Conservation (phyloP, 2,888 invertebrate genomes). For the Lasioglossum malachurum region DNA sequence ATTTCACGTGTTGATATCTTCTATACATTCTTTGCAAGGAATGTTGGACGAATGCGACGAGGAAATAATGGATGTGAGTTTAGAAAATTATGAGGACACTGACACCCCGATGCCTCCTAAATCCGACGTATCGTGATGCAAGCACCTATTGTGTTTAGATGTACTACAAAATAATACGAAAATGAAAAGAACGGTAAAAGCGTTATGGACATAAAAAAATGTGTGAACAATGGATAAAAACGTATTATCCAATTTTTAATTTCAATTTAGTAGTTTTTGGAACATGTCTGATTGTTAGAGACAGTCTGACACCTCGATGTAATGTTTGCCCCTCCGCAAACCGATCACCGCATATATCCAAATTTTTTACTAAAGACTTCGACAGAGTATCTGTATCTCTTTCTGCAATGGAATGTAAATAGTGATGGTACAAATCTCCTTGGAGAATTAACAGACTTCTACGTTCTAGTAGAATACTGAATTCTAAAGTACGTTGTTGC, state of each 20-base stretch:
- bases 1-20: constrained; percentile 94
- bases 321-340: constrained; percentile 87
- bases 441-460: constrained; percentile 95
- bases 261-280: constrained; percentile 94
- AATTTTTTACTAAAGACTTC: constrained; percentile 88
- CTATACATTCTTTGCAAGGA: constrained; percentile 93
- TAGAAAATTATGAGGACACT: constrained; percentile 84
- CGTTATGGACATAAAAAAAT: background rate
- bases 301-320: constrained; percentile 90
- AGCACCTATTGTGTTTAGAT: constrained; percentile 1
- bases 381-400: constrained; percentile 87
- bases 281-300: constrained; percentile 96
- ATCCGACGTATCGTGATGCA: constrained; percentile 42
- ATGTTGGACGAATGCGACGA: constrained; percentile 91
- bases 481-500: constrained; percentile 84
- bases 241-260: constrained; percentile 86
- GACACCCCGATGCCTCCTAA: constrained; percentile 74
- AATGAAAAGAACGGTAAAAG: background rate
- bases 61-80: constrained; percentile 86
- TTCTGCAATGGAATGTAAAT: constrained; percentile 95
- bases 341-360: constrained; percentile 87
- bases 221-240: background rate
- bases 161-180: background rate
- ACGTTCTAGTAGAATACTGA: constrained; percentile 93
- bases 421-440: constrained; percentile 92